phyloP scores from a whole-genome alignment of 53 echinoderm and acorn worm species.

The Luidia sarsii region DNA sequence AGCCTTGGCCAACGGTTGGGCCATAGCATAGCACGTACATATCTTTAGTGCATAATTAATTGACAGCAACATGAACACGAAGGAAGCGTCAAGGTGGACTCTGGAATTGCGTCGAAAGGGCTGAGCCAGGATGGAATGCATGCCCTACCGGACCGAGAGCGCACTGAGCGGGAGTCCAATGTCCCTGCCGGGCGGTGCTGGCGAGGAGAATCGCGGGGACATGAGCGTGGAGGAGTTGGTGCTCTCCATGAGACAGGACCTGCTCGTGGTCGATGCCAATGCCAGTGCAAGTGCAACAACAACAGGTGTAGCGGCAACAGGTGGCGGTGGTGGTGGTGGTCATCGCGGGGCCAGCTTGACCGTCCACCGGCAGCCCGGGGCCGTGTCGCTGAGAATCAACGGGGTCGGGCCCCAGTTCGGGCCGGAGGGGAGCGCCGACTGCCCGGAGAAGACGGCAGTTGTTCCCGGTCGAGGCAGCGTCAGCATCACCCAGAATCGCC shows the following conservation, averaged over 20 bases:
- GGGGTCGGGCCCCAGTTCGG: neutral
- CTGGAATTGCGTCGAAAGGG: neutral
- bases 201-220: neutral
- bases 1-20: too few relatives aligned
- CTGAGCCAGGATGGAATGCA: constrained; percentile 20
- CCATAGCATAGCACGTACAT: too few relatives aligned
- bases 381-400: neutral
- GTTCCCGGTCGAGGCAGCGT: too few relatives aligned
- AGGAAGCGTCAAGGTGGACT: constrained; percentile 31
- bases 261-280: constrained; percentile 41
- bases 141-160: constrained; percentile 10
- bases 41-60: neutral
- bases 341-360: too few relatives aligned
- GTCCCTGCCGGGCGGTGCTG: neutral
- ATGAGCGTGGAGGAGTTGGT: constrained; percentile 75
- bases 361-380: neutral
- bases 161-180: constrained; percentile 7
- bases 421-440: too few relatives aligned
- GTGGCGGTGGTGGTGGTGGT: too few relatives aligned
- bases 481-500: too few relatives aligned
- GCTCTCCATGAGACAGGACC: constrained; percentile 75
- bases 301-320: too few relatives aligned
- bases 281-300: neutral
- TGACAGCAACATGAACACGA: neutral
- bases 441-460: too few relatives aligned